Percentiles rank a stretch among this genome's conserved stretches.
Conservation (phyloP, 1,140 invertebrate genomes). For the Phthorimaea operculella region DNA sequence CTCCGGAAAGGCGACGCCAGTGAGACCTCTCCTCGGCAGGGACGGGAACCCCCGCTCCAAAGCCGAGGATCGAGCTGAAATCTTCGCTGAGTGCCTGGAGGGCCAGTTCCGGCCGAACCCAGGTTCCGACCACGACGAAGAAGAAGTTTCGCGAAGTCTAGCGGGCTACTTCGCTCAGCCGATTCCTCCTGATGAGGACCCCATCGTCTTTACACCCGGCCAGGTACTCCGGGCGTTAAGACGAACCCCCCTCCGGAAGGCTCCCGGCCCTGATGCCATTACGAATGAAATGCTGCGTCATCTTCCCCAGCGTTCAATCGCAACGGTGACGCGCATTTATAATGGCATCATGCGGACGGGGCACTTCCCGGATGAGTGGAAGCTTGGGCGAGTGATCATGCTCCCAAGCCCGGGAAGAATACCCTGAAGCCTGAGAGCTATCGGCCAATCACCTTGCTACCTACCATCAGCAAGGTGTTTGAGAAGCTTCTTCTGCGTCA, state of each 20-base stretch:
- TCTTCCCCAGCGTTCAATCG: slow-evolving; percentile 12
- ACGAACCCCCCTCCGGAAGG: slow-evolving; percentile 10
- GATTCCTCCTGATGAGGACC: slow-evolving; percentile 12
- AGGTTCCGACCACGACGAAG: slow-evolving; percentile 4
- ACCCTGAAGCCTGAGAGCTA: slow-evolving; percentile 20
- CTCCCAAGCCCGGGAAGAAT: slow-evolving; percentile 33
- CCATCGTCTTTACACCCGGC: slow-evolving; percentile 11
- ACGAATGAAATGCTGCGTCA: slow-evolving; percentile 11
- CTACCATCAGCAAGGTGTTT: slow-evolving; percentile 27
- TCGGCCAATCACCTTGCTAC: slow-evolving; percentile 39
- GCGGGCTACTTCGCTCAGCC: slow-evolving; percentile 6
- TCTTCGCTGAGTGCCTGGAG: slow-evolving; percentile 21
- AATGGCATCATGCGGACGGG: slow-evolving; percentile 19
- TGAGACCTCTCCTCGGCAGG: slow-evolving; percentile 5
- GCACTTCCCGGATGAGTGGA: slow-evolving; percentile 35
- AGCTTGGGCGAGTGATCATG: slow-evolving; percentile 25
- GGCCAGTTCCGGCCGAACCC: slow-evolving; percentile 20
- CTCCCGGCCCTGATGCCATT: slow-evolving; percentile 19
- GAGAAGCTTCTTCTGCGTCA: slow-evolving; percentile 32
- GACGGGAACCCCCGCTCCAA: slow-evolving; percentile 13
- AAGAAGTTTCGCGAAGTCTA: neutral
- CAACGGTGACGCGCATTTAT: slow-evolving; percentile 8
- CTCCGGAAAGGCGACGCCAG: neutral
- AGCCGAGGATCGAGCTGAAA: slow-evolving; percentile 18
- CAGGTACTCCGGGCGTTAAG: slow-evolving; percentile 7